phyloP scores from a whole-genome alignment of 2,113 vertebrate genomes.

The Halichoerus grypus region DNA sequence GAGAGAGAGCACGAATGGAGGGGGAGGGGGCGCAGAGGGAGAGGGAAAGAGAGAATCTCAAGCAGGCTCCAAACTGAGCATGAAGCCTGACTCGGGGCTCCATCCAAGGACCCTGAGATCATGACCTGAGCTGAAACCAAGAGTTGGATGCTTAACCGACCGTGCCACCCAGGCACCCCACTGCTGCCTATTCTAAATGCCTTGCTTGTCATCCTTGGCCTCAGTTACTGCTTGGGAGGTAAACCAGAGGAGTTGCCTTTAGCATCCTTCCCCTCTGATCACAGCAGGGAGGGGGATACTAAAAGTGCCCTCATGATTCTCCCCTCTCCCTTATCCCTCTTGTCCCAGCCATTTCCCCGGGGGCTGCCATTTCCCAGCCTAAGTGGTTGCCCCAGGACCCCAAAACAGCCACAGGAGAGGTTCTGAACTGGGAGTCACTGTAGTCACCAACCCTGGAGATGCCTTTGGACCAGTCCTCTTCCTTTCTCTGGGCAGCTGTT shows the following conservation, averaged over 20 bases:
- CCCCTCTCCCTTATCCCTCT: not conserved
- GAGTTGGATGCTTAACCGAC: not conserved
- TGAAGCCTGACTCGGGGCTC: not conserved
- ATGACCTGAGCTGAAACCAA: not conserved
- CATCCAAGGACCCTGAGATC: not conserved
- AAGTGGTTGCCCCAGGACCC: not conserved
- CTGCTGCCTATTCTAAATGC: not conserved
- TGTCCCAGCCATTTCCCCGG: not conserved
- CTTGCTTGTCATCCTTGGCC: not conserved
- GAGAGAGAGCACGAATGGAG: not conserved
- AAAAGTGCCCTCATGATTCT: not conserved
- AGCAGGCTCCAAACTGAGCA: not conserved
- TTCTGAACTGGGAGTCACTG: not conserved
- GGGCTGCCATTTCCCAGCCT: not conserved
- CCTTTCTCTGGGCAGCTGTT: constrained; percentile 36
- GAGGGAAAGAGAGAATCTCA: not conserved
- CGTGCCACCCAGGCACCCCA: not conserved
- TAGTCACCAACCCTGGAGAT: not conserved
- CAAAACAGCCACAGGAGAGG: constrained; percentile 30
- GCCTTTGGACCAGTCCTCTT: constrained; percentile 8
- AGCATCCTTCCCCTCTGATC: not conserved
- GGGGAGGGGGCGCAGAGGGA: not conserved
- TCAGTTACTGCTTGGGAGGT: not conserved
- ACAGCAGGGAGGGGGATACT: not conserved
- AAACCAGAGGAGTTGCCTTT: not conserved